phyloP scores from a whole-genome alignment of 2,113 vertebrate species.

The Salvelinus fontinalis region DNA sequence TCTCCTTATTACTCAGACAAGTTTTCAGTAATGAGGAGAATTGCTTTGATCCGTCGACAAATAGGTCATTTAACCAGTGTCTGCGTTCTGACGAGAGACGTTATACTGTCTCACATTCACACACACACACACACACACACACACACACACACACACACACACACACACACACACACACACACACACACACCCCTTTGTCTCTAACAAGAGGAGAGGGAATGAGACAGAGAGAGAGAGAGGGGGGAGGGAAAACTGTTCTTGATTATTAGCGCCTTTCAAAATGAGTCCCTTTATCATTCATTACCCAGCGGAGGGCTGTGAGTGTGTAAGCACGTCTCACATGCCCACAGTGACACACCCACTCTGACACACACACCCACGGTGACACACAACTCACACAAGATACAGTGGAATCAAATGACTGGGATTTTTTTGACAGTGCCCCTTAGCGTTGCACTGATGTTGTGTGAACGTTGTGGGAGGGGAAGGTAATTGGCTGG shows the following conservation, averaged over 20 bases:
- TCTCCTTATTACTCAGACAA: slow-evolving; percentile 73
- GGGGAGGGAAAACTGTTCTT: slow-evolving; percentile 17
- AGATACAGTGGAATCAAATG: slow-evolving; percentile 29
- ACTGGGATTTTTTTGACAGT: slow-evolving; percentile 20
- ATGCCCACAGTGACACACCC: background rate
- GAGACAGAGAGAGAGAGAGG: too few relatives aligned
- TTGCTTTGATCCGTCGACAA: slow-evolving; percentile 76
- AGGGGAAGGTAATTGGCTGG: slow-evolving; percentile 56
- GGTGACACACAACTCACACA: slow-evolving; percentile 25
- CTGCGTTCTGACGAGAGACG: slow-evolving; percentile 60
- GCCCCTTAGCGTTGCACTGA: slow-evolving; percentile 31
- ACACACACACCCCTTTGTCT: slow-evolving; percentile 7
- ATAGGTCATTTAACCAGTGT: slow-evolving; percentile 75
- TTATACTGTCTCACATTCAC: slow-evolving; percentile 33
- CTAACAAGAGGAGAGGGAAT: too few relatives aligned
- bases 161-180: background rate
- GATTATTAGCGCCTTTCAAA: slow-evolving; percentile 48
- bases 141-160: background rate
- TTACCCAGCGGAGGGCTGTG: slow-evolving; percentile 39
- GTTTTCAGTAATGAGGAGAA: slow-evolving; percentile 77
- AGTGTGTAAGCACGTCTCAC: background rate
- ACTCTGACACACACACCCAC: background rate
- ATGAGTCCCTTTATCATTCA: slow-evolving; percentile 5
- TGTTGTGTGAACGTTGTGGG: slow-evolving; percentile 42
- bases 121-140: background rate